Conservation (phyloP, 2,888 invertebrate genomes). For the Diplolepis rosae region DNA sequence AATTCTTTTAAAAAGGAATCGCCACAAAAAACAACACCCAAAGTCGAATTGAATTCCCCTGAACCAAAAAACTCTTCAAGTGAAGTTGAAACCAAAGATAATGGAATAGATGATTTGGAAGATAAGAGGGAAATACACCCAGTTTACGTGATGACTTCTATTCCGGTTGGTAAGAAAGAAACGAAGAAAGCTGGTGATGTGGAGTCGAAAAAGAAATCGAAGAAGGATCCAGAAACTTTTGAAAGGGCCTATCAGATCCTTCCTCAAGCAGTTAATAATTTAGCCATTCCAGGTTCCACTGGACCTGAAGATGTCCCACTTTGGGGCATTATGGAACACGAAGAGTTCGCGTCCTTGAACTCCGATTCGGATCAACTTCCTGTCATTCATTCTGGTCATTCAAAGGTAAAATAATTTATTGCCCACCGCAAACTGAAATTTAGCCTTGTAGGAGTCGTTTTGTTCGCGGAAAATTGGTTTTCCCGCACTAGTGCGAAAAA, state of each 20-base stretch:
- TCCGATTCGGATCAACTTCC: slow-evolving; percentile 50
- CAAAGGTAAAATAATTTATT: slow-evolving; percentile 75
- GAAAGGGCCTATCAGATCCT: slow-evolving; percentile 70
- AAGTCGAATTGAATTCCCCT: neutral
- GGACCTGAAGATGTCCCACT: slow-evolving; percentile 65
- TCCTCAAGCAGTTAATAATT: slow-evolving; percentile 70
- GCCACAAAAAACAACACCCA: neutral
- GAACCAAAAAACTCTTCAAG: neutral
- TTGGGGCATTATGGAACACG: slow-evolving; percentile 72
- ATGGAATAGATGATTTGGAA: neutral
- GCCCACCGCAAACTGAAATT: no score
- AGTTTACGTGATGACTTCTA: slow-evolving; percentile 68
- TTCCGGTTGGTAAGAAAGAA: slow-evolving; percentile 71
- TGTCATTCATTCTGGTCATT: slow-evolving; percentile 77
- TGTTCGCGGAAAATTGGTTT: no score
- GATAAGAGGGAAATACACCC: neutral
- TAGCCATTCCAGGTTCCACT: slow-evolving; percentile 67
- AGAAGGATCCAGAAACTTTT: slow-evolving; percentile 57
- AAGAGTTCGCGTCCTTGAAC: slow-evolving; percentile 57
- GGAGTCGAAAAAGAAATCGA: slow-evolving; percentile 38
- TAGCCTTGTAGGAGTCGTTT: no score
- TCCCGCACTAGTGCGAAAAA: no score
- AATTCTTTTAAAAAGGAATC: neutral
- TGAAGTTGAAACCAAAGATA: neutral
- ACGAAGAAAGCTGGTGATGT: slow-evolving; percentile 67